phyloP scores from a whole-genome alignment of 1,140 invertebrate species.

The Drosophila arawakana region DNA sequence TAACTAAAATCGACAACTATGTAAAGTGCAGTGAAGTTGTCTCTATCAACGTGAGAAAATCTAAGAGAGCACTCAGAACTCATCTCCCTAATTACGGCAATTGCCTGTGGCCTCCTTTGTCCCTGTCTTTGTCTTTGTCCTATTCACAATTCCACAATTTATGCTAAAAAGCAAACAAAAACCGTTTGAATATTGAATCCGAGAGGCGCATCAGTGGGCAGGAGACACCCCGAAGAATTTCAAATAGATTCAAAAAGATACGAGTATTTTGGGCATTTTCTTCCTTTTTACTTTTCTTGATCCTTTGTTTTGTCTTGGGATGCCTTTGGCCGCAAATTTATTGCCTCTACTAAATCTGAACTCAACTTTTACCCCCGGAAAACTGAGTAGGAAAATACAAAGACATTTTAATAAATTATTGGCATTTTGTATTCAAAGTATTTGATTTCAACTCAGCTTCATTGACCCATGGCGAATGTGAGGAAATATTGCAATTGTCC shows the following conservation, averaged over 20 bases:
- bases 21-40: background rate
- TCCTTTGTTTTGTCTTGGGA: slow-evolving; percentile 57
- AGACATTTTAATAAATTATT: slow-evolving; percentile 74
- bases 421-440: slow-evolving; percentile 23
- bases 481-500: slow-evolving; percentile 11
- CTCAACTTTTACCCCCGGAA: slow-evolving; percentile 41
- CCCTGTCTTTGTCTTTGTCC: slow-evolving; percentile 6
- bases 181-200: slow-evolving; percentile 35
- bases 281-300: slow-evolving; percentile 50
- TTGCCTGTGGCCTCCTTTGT: slow-evolving; percentile 31
- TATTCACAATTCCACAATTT: slow-evolving; percentile 32
- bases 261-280: slow-evolving; percentile 45
- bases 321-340: slow-evolving; percentile 59
- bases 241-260: slow-evolving; percentile 3
- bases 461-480: slow-evolving; percentile 49
- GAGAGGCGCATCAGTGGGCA: slow-evolving; percentile 9
- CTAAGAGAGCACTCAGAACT: slow-evolving; percentile 23
- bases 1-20: background rate
- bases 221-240: slow-evolving; percentile 7
- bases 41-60: slow-evolving; percentile 71
- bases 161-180: slow-evolving; percentile 49
- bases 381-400: background rate
- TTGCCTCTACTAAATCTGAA: slow-evolving; percentile 50
- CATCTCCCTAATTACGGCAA: slow-evolving; percentile 70
- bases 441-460: slow-evolving; percentile 44